Conservation (phyloP, 2,797 vertebrate genomes). For the Aldrovandia affinis region DNA sequence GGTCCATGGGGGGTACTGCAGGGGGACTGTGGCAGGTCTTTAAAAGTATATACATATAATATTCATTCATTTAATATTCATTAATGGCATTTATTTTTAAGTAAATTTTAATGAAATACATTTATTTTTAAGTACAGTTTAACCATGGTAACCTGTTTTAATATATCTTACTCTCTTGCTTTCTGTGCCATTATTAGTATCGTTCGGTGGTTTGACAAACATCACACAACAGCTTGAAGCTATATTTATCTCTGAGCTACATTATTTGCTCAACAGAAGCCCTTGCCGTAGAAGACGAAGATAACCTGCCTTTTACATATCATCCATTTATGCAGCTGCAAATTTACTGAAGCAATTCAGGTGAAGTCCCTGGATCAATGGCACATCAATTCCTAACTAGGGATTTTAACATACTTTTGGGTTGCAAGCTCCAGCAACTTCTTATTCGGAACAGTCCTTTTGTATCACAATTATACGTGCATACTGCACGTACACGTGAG, state of each 20-base stretch:
- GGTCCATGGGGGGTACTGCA: no score
- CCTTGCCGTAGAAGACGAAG: background rate
- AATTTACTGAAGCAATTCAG: background rate
- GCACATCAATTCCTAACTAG: background rate
- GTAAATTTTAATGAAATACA: no score
- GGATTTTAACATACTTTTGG: background rate
- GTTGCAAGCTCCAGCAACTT: background rate
- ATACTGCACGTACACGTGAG: background rate
- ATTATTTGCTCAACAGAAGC: background rate
- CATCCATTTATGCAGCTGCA: background rate
- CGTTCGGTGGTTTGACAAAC: no score
- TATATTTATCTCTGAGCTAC: background rate
- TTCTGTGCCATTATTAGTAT: no score
- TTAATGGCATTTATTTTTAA: no score
- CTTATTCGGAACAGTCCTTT: no score
- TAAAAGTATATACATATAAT: no score
- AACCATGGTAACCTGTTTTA: no score
- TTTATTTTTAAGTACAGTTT: no score
- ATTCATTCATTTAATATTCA: no score
- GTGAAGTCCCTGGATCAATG: background rate
- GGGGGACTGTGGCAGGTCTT: no score
- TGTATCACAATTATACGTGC: background rate
- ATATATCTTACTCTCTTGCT: no score
- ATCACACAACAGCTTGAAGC: background rate
- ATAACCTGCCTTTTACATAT: background rate